These are phyloP conservation scores for Prionailurus viverrinus DNA, from an alignment of 2,113 vertebrate species.

Conservation along the genomic window DNA sequence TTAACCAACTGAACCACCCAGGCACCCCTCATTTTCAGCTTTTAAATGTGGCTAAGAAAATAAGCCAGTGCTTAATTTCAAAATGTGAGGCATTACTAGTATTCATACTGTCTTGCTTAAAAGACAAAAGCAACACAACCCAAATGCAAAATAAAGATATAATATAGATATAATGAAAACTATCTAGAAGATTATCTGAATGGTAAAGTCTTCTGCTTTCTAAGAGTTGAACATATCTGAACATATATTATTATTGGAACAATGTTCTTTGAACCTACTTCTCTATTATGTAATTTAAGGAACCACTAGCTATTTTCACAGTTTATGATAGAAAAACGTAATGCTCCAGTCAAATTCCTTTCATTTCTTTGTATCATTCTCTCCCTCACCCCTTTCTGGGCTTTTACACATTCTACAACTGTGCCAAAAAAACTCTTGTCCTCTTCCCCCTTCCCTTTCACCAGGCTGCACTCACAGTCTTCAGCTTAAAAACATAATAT, in stretches of 20 bases:
- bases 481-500: neutral
- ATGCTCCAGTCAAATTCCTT: neutral
- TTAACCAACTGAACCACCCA: no score
- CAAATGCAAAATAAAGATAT: neutral
- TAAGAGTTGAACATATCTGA: neutral
- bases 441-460: neutral
- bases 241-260: neutral
- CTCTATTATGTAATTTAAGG: neutral
- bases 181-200: neutral
- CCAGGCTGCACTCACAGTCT: neutral
- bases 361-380: neutral
- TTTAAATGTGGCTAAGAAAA: constrained; percentile 32
- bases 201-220: neutral
- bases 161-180: neutral
- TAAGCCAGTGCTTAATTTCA: neutral
- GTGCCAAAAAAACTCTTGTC: neutral
- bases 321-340: neutral
- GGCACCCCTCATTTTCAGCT: neutral
- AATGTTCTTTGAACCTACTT: neutral
- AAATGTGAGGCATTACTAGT: neutral
- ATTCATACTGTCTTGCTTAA: neutral
- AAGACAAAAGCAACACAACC: neutral
- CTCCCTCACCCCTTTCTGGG: neutral
- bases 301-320: neutral
- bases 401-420: neutral